These are phyloP conservation scores for Ambastaia sidthimunki DNA, from an alignment of 2,797 vertebrate genomes.

Conservation along the genomic window DNA sequence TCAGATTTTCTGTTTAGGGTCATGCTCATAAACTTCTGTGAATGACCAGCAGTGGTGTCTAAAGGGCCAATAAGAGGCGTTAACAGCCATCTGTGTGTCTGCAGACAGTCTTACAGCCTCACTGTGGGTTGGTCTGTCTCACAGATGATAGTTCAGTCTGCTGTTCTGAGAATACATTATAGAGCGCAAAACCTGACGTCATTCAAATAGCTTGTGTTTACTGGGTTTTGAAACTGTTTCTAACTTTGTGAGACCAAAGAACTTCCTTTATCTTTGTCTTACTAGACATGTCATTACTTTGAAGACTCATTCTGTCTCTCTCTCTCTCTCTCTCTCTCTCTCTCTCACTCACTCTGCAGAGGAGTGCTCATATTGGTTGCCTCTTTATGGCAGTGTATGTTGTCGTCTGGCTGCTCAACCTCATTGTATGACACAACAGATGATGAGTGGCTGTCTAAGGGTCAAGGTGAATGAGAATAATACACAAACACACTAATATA, in stretches of 20 bases:
- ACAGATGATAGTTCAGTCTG: constrained; percentile 2
- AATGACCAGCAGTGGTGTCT: constrained; percentile 20
- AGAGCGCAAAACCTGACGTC: constrained; percentile 5
- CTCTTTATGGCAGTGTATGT: constrained; percentile 91
- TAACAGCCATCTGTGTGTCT: constrained; percentile 19
- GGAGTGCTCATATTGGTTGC: constrained; percentile 91
- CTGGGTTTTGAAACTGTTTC: constrained; percentile 19
- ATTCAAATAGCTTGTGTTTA: constrained; percentile 15
- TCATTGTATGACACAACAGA: constrained; percentile 87
- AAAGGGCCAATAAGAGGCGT: constrained; percentile 30
- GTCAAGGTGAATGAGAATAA: constrained; percentile 79
- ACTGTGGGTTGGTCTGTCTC: neutral
- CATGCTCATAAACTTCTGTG: constrained; percentile 35
- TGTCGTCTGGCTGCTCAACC: constrained; percentile 93
- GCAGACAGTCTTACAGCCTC: constrained; percentile 32
- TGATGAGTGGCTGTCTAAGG: constrained; percentile 84
- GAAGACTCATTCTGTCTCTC: constrained; percentile 44
- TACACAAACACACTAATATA: neutral
- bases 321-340: neutral
- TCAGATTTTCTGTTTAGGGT: constrained; percentile 46
- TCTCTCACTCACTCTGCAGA: constrained; percentile 72
- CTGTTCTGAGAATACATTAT: neutral
- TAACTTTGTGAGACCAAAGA: neutral
- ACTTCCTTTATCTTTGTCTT: neutral
- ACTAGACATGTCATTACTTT: neutral